Evolutionary conservation across 2,797 vertebrate genomes (phyloP).

Genomic region (Sphenodon punctatus): DNA sequence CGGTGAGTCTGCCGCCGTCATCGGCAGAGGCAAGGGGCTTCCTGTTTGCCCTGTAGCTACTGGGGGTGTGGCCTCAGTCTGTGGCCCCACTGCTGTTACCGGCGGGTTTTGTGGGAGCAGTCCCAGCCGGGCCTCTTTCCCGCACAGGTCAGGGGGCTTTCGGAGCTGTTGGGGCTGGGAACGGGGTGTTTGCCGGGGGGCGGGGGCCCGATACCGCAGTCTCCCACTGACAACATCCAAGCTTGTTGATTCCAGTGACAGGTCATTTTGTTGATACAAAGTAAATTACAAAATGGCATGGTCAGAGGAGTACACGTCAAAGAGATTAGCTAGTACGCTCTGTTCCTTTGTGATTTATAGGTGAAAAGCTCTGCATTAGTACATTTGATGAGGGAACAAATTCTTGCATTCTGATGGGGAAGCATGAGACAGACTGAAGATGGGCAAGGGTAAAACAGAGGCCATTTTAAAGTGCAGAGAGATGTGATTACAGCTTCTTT

Average conservation of each 20-base stretch:
- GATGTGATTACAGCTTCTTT: slow-evolving; percentile 34
- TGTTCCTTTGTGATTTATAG: slow-evolving; percentile 32
- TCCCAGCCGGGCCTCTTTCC: too few relatives aligned
- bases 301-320: background rate
- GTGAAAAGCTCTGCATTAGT: accelerated
- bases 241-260: background rate
- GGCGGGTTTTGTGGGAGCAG: too few relatives aligned
- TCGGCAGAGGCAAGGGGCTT: too few relatives aligned
- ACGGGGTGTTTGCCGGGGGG: too few relatives aligned
- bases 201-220: accelerated
- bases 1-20: too few relatives aligned
- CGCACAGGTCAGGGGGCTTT: too few relatives aligned
- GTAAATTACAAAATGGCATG: background rate
- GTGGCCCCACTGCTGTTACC: too few relatives aligned
- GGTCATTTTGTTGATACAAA: background rate
- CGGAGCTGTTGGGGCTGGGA: too few relatives aligned
- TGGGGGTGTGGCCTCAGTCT: too few relatives aligned
- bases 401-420: slow-evolving; percentile 17
- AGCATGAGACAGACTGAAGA: background rate
- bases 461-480: slow-evolving; percentile 13
- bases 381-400: background rate
- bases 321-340: slow-evolving; percentile 18
- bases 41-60: too few relatives aligned
- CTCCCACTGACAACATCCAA: accelerated
- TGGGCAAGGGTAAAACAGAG: slow-evolving; percentile 39